A percentile compares a stretch with the other conserved stretches of the same genome.
Evolutionary conservation across 2,888 invertebrate genomes (phyloP).

Genomic region (Torymus texanus): DNA sequence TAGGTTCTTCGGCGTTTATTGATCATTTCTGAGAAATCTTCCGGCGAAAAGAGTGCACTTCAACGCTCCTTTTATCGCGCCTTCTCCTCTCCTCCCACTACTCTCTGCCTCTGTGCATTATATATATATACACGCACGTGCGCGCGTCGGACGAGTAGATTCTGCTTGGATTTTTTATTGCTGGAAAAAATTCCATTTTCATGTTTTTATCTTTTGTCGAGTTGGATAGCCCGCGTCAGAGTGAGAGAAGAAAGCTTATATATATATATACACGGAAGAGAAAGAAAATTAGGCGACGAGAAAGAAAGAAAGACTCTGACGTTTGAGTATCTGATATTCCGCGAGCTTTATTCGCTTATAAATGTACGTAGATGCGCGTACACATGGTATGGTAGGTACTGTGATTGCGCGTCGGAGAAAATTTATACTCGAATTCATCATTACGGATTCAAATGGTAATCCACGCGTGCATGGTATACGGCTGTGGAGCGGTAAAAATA

Average conservation of each 20-base stretch:
- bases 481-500: neutral
- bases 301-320: too few species aligned
- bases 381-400: neutral
- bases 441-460: slow-evolving; percentile 17
- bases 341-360: slow-evolving; percentile 25
- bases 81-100: neutral
- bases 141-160: neutral
- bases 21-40: slow-evolving; percentile 51
- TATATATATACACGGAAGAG: too few species aligned
- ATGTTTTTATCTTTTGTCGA: slow-evolving; percentile 13
- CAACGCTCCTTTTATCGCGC: slow-evolving; percentile 41
- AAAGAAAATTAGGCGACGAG: too few species aligned
- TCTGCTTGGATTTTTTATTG: slow-evolving; percentile 24
- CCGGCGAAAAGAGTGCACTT: slow-evolving; percentile 36
- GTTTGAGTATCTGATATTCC: slow-evolving; percentile 12
- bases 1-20: slow-evolving; percentile 43
- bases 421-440: slow-evolving; percentile 27
- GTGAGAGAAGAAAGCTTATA: too few species aligned
- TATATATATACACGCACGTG: neutral
- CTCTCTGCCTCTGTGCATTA: neutral
- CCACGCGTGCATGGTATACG: too few species aligned
- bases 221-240: neutral
- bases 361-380: slow-evolving; percentile 3
- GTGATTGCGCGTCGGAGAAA: slow-evolving; percentile 23
- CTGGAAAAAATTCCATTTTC: slow-evolving; percentile 28